Evolutionary conservation across 2,888 invertebrate genomes (phyloP).

Genomic region (Eilema sororculum): DNA sequence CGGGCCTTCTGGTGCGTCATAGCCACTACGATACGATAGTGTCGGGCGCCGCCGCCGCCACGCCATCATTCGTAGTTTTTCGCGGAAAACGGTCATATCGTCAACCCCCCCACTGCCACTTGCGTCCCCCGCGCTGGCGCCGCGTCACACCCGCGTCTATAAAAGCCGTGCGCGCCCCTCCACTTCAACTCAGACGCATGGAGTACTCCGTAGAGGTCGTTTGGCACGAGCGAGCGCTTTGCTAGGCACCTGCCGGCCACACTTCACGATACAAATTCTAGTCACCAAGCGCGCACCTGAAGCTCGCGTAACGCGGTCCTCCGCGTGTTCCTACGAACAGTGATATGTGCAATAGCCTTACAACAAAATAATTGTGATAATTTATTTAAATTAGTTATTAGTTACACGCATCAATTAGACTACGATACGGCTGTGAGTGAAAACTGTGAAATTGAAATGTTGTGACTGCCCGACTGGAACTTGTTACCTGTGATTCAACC

Average conservation of each 20-base stretch:
- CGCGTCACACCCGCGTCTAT: conserved; percentile 81
- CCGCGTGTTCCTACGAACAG: conserved; percentile 86
- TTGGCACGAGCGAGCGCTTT: conserved; percentile 88
- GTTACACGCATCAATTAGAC: conserved; percentile 74
- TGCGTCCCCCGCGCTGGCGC: conserved; percentile 62
- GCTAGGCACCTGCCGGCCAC: conserved; percentile 88
- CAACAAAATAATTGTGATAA: conserved; percentile 85
- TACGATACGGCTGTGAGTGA: conserved; percentile 85
- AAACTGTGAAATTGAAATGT: conserved; percentile 82
- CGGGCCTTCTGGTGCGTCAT: conserved; percentile 75
- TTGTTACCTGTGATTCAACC: conserved; percentile 82
- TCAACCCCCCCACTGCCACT: conserved; percentile 56
- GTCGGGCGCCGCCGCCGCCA: conserved; percentile 63
- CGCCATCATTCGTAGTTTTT: conserved; percentile 79
- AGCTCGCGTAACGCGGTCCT: conserved; percentile 83
- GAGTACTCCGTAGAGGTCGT: conserved; percentile 88
- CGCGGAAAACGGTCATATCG: conserved; percentile 84
- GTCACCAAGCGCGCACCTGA: conserved; percentile 85
- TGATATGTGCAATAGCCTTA: conserved; percentile 87
- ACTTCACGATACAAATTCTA: conserved; percentile 84
- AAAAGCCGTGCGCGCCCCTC: conserved; percentile 81
- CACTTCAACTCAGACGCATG: conserved; percentile 87
- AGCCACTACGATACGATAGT: conserved; percentile 69
- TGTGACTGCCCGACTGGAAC: conserved; percentile 86
- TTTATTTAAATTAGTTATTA: conserved; percentile 85